Base-by-base conservation (phyloP, 2,113 vertebrate genomes). In the Eidolon helvum region DNA sequence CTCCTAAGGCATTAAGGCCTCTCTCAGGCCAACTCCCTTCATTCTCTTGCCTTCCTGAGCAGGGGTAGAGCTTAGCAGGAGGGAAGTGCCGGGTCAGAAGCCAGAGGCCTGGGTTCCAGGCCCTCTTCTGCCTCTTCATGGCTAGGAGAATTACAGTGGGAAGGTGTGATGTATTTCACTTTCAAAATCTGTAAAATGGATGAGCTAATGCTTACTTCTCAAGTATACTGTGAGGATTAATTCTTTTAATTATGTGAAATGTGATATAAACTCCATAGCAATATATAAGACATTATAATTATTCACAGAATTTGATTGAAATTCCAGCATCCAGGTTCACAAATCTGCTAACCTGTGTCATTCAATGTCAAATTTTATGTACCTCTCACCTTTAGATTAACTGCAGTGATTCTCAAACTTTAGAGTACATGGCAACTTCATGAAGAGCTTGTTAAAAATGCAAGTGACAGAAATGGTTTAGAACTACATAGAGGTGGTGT, bases 311-410 rank as follows among this genome's bases (percentile, higher is more conserved):
- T 90, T 96, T 96, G 96, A 97, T 95, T 96, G 95, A 97, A 98
- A 98, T 96, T 95, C 97, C 91, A 95, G 96, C 93, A 98, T 95
- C 97, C 92, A 97, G 95, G 96, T 96, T 98, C 97, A 98, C 96
- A 98, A 97, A 98, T 97, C 91, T 98, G 95, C 95, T 98, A 97
- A 97, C 94, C 84, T 97, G 79, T 86, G 95, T 79, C 95, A 97
- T 96, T 98, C 98, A 98, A 95, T 91, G 94, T 98, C 97, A 98
- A 96, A 97, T 95, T 98, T 96, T 98, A 84, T 26, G 57, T 24
- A 61, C 71, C 53, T 75, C 45, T 40, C 33, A 53, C 57, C 30
- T 69, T 83, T 69, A 88, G 72, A 87, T 95, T 59, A 79, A 94
- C 10, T 24, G 33, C 40, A 35, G 19, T 9, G 45, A 50, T 87